Evolutionary conservation across 2,113 vertebrate genomes (phyloP).

Genomic region (Chloebia gouldiae): DNA sequence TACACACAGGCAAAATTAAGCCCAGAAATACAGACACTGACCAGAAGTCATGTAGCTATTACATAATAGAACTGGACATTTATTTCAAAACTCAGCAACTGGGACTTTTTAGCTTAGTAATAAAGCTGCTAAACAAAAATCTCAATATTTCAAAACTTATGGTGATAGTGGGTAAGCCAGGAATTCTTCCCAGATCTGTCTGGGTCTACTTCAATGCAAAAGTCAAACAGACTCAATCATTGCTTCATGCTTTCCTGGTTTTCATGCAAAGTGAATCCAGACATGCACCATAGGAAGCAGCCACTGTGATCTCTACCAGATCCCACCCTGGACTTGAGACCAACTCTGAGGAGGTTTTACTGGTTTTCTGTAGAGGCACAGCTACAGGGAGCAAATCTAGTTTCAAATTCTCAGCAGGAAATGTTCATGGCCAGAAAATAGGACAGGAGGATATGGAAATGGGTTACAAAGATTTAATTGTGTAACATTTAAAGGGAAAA

Average conservation of each 20-base stretch:
- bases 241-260: background rate
- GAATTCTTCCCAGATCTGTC: background rate
- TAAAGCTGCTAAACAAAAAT: background rate
- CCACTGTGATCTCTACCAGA: background rate
- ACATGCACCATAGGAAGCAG: background rate
- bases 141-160: background rate
- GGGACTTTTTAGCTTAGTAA: background rate
- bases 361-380: background rate
- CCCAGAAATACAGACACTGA: background rate
- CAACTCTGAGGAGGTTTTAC: background rate
- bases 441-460: background rate
- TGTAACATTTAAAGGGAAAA: background rate
- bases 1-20: background rate
- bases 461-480: background rate
- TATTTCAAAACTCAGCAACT: background rate
- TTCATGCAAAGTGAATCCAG: background rate
- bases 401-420: background rate
- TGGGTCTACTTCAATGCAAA: background rate
- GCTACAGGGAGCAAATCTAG: background rate
- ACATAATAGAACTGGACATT: background rate
- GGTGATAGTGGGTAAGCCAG: background rate
- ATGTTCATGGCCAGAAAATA: background rate
- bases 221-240: background rate
- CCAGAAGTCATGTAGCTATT: background rate
- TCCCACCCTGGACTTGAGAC: background rate